Base-by-base conservation (phyloP, 2,797 vertebrate genomes). In the Tauraco hartlaubi region DNA sequence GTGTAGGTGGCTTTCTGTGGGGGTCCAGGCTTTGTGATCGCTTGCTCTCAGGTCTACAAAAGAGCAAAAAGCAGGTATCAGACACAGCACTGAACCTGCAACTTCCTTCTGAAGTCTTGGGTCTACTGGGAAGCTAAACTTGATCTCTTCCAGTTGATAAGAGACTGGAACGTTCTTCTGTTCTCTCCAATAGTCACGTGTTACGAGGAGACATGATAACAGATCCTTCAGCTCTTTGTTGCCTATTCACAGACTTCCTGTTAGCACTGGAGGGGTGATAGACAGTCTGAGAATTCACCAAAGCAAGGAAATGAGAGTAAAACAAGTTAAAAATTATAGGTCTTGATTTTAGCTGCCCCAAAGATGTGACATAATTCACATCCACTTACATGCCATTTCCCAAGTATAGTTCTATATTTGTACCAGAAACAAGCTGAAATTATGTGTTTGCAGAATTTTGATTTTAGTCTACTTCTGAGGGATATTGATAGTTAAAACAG, bases 101-200 rank as follows among this genome's bases (percentile, higher is more conserved):
- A 10, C 17, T 68, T 69, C 39, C 19, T 63, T 12, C 49, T 31
- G 10, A 43, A 66, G 9, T 44, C 44, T 52, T 25, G 35, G n/a
- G 44, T 20, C 29, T 37, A 1, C 29, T 35, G 0, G 2, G 21
- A 48, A 54, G 49, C 15, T 9, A 56, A 66, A 81, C 0, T 1
- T 9, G 22, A 26, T 41, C 46, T 31, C 16, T 52, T 49, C 21
- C 35, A 3, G 35, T 52, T 80, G 56, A 26, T 49, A n/a, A 0
- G 23, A 59, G 19, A 21, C 44, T 12, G 21, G n/a, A 12, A 43
- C 33, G 8, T 16, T 66, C 18, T 69, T 49, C 49, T 35, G 17
- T 29, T 55, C 22, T n/a, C 64, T 41, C 31, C 1, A 0, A 8
- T n/a, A 46, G 33, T 25, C 46, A 19, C 15, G 35, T 23, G 26